Evolutionary conservation across 2,113 vertebrate species (phyloP), one percentile per base, ranked within the genome.

Genomic region (Oxyruncus cristatus): DNA sequence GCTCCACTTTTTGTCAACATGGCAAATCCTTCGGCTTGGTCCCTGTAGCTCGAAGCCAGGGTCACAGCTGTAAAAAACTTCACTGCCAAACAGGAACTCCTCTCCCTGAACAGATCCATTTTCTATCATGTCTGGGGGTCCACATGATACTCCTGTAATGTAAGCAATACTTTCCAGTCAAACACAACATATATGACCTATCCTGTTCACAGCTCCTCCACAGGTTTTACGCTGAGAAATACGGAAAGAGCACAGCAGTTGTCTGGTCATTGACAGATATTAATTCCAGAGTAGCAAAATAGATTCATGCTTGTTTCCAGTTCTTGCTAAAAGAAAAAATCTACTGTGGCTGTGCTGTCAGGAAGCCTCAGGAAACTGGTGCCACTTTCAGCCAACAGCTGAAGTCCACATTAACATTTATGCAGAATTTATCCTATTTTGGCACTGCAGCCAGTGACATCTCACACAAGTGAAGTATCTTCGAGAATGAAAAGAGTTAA

Each of bases 31-130:
- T 76, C 87, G 91, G 71, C 97, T 97, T 63, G 97, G 90, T n/a
- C 98, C 97, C 33, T 96, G 94, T 4, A 98, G 88, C 83, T 97
- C 96, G 93, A 94, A 98, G 61, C 98, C 97, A 71, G 67, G 80
- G 81, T 97, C 92, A 67, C 97, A 98, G 76, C 82, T 95, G 76
- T 98, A 98, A 52, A 97, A 89, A 78, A 97, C 73, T 50, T 98
- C 97, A 86, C 93, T 95, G 86, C 92, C 97, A 84, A 95, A 92
- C 3, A 97, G 85, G 83, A 97, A 96, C 46, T 92, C 92, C 30
- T 92, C 67, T 72, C 95, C 96, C 23, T 91, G 68, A 63, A 97
- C 49, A 28, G 91, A 94, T 80, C 98, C 98, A 67, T 97, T 92
- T 66, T 97, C 95, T 89, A 97, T 68, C 24, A 32, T 15, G 37